Evolutionary conservation across 2,888 invertebrate genomes (phyloP), one percentile per base, ranked within the genome.

Genomic region (Pterostichus niger): DNA sequence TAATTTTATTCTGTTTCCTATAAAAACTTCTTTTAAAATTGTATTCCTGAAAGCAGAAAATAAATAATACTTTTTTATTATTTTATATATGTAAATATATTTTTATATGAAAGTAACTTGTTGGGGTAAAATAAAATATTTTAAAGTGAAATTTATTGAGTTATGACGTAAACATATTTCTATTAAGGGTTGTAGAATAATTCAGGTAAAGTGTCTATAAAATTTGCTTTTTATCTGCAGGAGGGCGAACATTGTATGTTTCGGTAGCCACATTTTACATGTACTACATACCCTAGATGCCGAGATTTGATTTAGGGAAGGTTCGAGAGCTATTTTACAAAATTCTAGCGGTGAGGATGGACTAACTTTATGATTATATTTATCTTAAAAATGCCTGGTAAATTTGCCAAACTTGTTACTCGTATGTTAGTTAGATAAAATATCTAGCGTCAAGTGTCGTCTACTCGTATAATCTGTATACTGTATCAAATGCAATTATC

Each of bases 181-280:
- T 71, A 71, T 71, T 71, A 71, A 71, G 68, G 68, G 68, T 40
- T 40, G 68, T 44, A 71, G 44, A 71, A 71, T 71, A 71, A 71
- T 44, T 71, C 68, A 71, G 17, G 17, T 40, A 11, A 44, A 52
- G 49, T 75, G 49, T 75, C 75, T 75, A 75, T 75, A 75, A 75
- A 75, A 75, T 75, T 24, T 75, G 49, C 31, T 75, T 75, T 75
- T 75, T 75, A 75, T 75, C 75, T 75, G 75, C n/a, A 52, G 13
- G 31, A 24, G 49, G 13, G 73, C 52, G 9, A 49, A 52, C 7
- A 31, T 5, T 52, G 75, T 52, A 52, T 52, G 75, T 75, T 52
- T 75, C 73, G 17, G 24, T 75, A 52, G 52, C n/a, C 33, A 75
- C 31, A 75, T 31, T 75, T 75, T 75, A 75, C 75, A 33, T 33